Base-by-base conservation (phyloP, 2,797 vertebrate species). In the Argentina silus region DNA sequence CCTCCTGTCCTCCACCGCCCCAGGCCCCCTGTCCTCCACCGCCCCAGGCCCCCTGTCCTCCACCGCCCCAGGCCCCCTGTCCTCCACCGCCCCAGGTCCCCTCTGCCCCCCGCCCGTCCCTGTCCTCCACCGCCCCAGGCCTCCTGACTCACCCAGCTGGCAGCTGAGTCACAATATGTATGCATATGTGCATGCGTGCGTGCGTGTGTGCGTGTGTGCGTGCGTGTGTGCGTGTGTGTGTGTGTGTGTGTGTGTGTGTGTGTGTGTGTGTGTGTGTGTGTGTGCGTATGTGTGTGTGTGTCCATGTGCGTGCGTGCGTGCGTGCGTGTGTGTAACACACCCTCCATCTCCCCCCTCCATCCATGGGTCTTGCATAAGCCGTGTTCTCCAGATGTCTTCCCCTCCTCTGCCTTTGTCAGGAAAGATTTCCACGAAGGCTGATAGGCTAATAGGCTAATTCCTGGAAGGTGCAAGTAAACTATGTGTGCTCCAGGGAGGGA, bases 111-210 rank as follows among this genome's bases (percentile, higher is more conserved):
- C 59, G 61, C 71, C 65, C 64, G 53, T 19, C 36, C 53, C 62
- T 17, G 14, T 15, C 51, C 51, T n/a, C 51, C 53, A 56, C 51
- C 51, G 10, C 76, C 82, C 17, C 42, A 62, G 73, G 72, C 78
- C 69, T 23, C 42, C 61, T 81, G 87, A 89, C 61, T 89, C 85
- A 87, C 72, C 64, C 73, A 78, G 59, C 72, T 81, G 78, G 79
- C 68, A 81, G 74, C 79, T 82, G 81, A 86, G 70, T 84, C 79
- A 85, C 27, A 15, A 66, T 45, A 10, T n/a, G 14, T 50, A 48
- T 51, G 50, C 53, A 21, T 67, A 21, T 67, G 50, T 55, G 50
- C 42, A 21, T 55, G 23, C 53, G 65, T 27, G 42, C 66, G 71
- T 79, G 61, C 53, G 7, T 71, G 51, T 60, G 57, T 62, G n/a